These are phyloP conservation scores for Pterobdella sp. DNA, from an alignment of 2,888 invertebrate genomes.

Conservation along the genomic window DNA sequence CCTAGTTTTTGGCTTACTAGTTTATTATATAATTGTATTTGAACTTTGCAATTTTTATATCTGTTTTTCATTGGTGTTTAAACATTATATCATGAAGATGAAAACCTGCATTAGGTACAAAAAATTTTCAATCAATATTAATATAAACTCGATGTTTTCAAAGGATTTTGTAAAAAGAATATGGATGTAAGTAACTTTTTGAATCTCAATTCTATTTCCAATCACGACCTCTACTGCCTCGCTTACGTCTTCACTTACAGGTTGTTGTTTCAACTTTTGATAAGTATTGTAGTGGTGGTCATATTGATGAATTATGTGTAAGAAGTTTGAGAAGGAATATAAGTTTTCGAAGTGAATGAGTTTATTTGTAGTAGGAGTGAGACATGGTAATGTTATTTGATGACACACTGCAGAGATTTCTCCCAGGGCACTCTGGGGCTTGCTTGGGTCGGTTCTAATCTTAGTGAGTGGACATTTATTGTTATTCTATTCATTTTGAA, in stretches of 20 bases:
- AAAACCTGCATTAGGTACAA: slow-evolving; percentile 7
- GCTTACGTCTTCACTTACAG: slow-evolving; percentile 98
- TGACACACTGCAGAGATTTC: no score
- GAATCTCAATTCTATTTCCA: slow-evolving; percentile 88
- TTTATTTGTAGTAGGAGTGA: no score
- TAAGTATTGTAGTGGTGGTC: no score
- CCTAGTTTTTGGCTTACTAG: no score
- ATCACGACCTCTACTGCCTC: slow-evolving; percentile 95
- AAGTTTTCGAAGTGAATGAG: no score
- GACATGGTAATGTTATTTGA: no score
- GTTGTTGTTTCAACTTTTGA: no score
- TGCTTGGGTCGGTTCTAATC: slow-evolving; percentile 88
- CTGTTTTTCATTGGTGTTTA: not conserved
- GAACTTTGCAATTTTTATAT: no score
- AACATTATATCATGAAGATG: slow-evolving; percentile 5
- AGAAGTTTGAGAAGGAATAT: no score
- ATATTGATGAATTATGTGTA: no score
- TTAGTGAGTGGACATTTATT: slow-evolving; percentile 40
- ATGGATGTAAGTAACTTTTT: slow-evolving; percentile 98
- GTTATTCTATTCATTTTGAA: not conserved
- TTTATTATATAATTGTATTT: no score
- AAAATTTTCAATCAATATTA: no score
- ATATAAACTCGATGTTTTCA: slow-evolving; percentile 3
- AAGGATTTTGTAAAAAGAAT: slow-evolving; percentile 78
- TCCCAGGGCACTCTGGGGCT: slow-evolving; percentile 95